Evolutionary conservation across 2,113 vertebrate genomes (phyloP), one percentile per base, ranked within the genome.

Genomic region (Argyrosomus japonicus): DNA sequence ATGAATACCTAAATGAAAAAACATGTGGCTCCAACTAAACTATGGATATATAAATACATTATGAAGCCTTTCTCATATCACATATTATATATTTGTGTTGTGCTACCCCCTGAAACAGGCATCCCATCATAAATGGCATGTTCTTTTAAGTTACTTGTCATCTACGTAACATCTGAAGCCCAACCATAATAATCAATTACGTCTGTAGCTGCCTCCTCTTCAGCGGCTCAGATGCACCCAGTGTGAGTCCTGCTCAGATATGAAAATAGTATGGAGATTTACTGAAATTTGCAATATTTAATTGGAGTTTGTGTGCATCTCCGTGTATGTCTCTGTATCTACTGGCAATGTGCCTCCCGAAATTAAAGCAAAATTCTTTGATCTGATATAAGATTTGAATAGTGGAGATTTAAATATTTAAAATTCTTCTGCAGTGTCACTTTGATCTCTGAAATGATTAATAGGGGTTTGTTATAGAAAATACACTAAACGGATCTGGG

Each of bases 401-500:
- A 92, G 92, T 78, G 85, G 83, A 92, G 90, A 93, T 94, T 95
- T 95, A 93, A 95, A 96, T 95, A 95, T 95, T 95, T 94, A 95
- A 95, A 95, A 93, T 84, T 93, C 90, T 88, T 95, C 93, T 80
- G 88, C 91, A 63, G 91, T 88, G 82, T 94, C 93, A 92, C 87
- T 96, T 95, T 95, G 95, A 95, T 95, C 93, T 93, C 77, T 25
- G 76, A 73, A 87, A 94, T 95, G 93, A 95, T 96, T 95, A 95
- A 91, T 86, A 82, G 88, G 93, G 93, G 93, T 93, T 96, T 95
- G 94, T 96, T 95, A 93, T 94, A 92, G 94, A 95, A 95, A 94
- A 93, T 88, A 92, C 87, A 93, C 92, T 95, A 94, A 95, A 95
- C 75, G 92, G 91, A 93, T 84, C 40, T 48, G 87, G 83, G 87